phyloP scores from a whole-genome alignment of 2,888 invertebrate species.

The Standfussiana lucernea region DNA sequence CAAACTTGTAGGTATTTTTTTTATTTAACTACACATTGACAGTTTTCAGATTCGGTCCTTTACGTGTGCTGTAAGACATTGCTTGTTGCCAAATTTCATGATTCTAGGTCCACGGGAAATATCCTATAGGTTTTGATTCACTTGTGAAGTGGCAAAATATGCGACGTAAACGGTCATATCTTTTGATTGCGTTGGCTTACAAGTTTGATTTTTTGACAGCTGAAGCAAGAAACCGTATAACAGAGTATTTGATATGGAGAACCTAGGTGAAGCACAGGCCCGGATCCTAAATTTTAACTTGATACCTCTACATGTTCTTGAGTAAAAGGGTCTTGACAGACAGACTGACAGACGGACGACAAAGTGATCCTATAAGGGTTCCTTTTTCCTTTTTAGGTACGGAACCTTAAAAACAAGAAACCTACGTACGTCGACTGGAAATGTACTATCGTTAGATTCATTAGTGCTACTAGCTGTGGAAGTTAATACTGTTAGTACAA shows the following conservation, averaged over 20 bases:
- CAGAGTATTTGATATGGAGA: too few species aligned
- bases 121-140: background rate
- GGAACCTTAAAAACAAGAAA: slow-evolving; percentile 6
- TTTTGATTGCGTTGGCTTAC: background rate
- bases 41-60: background rate
- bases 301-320: background rate
- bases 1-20: background rate
- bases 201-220: background rate
- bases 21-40: background rate
- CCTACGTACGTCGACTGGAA: slow-evolving; percentile 26
- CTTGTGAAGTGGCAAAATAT: too few species aligned
- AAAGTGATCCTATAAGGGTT: background rate
- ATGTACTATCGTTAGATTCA: slow-evolving; percentile 60
- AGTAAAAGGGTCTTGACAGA: background rate
- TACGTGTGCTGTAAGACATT: background rate
- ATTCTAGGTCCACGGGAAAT: background rate
- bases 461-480: slow-evolving; percentile 67
- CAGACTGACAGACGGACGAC: background rate
- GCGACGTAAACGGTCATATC: background rate
- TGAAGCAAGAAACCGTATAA: background rate
- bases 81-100: background rate
- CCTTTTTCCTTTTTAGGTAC: background rate
- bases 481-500: slow-evolving; percentile 74
- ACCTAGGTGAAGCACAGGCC: too few species aligned
- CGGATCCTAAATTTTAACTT: background rate